phyloP scores from a whole-genome alignment of 2,113 vertebrate genomes.

The Tupaia chinensis region DNA sequence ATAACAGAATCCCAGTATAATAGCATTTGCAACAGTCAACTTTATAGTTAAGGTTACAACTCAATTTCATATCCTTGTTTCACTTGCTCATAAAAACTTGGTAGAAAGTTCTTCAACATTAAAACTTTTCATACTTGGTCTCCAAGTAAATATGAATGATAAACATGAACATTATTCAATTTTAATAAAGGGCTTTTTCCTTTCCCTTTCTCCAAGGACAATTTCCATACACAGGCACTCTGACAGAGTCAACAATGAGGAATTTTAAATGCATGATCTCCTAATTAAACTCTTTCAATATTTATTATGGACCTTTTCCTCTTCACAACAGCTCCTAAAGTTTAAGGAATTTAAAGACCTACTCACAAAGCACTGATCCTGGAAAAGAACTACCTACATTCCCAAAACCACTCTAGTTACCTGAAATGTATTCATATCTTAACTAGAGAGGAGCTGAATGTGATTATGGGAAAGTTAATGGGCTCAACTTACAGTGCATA shows the following conservation, averaged over 20 bases:
- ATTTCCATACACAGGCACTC: neutral
- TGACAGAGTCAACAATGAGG: neutral
- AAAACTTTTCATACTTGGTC: conserved; percentile 70
- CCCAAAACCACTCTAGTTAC: neutral
- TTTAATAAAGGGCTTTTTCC: conserved; percentile 52
- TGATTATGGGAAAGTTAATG: conserved; percentile 6
- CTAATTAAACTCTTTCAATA: conserved; percentile 11
- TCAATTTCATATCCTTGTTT: conserved; percentile 77
- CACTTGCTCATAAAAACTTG: conserved; percentile 75
- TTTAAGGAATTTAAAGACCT: conserved; percentile 23
- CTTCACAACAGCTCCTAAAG: conserved; percentile 15
- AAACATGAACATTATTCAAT: conserved; percentile 56
- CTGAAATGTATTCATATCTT: neutral
- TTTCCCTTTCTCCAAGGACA: conserved; percentile 45
- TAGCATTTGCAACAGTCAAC: conserved; percentile 67
- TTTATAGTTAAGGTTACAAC: conserved; percentile 76
- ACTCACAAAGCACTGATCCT: neutral
- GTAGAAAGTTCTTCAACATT: conserved; percentile 68
- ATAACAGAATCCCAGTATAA: conserved; percentile 64
- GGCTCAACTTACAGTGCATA: neutral
- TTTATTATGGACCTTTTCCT: neutral
- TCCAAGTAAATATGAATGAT: conserved; percentile 64
- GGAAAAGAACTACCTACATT: neutral
- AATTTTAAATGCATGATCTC: conserved; percentile 39
- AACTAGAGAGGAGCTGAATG: neutral